Percentiles rank a stretch among this genome's conserved stretches.
Evolutionary conservation across 92 coral and sea anemone genomes (phyloP).

Genomic region (Palythoa grandiflora): DNA sequence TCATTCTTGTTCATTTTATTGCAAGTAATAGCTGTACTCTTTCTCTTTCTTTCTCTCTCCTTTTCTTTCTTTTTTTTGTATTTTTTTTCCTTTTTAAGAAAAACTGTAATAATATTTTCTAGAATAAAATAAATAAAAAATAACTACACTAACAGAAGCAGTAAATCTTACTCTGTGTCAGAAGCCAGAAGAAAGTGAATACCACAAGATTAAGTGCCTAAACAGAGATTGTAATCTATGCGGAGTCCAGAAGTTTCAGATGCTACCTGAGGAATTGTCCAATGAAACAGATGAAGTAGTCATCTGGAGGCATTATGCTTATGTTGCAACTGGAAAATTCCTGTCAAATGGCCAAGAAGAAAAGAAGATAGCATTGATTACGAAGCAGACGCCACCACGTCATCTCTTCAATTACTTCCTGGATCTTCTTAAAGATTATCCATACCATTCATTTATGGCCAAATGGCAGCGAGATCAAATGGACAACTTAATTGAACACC

Average conservation of each 20-base stretch:
- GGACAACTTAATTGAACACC: slow-evolving; percentile 65
- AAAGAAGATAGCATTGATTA: slow-evolving; percentile 54
- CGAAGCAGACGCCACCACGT: slow-evolving; percentile 48
- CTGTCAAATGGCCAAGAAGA: slow-evolving; percentile 65
- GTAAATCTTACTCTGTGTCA: slow-evolving; percentile 51
- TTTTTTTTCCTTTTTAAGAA: too few relatives aligned
- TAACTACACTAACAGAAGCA: slow-evolving; percentile 51
- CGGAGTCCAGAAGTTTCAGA: slow-evolving; percentile 56
- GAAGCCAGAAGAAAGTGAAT: slow-evolving; percentile 41
- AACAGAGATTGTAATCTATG: slow-evolving; percentile 62
- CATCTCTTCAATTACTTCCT: slow-evolving; percentile 51
- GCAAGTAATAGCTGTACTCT: too few relatives aligned
- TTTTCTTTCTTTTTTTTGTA: too few relatives aligned
- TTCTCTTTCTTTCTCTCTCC: too few relatives aligned
- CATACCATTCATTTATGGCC: slow-evolving; percentile 69
- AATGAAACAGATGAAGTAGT: slow-evolving; percentile 29
- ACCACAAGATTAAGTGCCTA: slow-evolving; percentile 61
- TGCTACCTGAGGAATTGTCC: slow-evolving; percentile 61
- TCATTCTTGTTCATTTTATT: too few relatives aligned
- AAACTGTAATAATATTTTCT: too few relatives aligned
- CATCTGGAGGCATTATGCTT: slow-evolving; percentile 55
- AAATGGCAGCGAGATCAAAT: slow-evolving; percentile 67
- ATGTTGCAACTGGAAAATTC: slow-evolving; percentile 63
- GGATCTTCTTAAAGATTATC: slow-evolving; percentile 53
- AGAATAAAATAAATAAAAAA: too few relatives aligned